Evolutionary conservation across 1,140 invertebrate genomes (phyloP).

Genomic region (Trinorchestia longiramus): DNA sequence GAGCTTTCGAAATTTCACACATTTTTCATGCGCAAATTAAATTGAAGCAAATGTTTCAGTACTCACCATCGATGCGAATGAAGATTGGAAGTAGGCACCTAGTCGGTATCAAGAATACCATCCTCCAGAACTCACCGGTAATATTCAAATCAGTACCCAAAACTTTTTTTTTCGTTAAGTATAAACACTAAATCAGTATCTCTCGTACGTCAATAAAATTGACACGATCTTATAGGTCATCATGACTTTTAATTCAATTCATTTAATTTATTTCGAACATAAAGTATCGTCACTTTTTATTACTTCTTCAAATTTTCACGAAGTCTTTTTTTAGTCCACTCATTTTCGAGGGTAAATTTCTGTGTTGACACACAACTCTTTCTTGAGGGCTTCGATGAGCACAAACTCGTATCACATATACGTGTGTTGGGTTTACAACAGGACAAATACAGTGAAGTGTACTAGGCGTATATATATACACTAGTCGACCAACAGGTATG

Average conservation of each 20-base stretch:
- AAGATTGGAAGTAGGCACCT: background rate
- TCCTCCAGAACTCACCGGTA: background rate
- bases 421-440: background rate
- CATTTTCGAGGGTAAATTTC: background rate
- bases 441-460: background rate
- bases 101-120: background rate
- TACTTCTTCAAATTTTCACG: background rate
- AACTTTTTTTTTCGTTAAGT: background rate
- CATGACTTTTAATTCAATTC: background rate
- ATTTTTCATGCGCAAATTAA: background rate
- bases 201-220: background rate
- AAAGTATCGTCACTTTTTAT: background rate
- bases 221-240: background rate
- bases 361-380: background rate
- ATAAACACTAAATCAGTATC: background rate
- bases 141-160: background rate
- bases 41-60: background rate
- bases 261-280: background rate
- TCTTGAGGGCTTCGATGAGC: background rate
- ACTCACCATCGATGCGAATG: background rate
- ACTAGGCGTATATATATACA: background rate
- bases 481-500: background rate
- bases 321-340: background rate
- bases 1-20: background rate
- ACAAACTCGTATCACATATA: background rate